Percentiles rank a stretch among this genome's conserved stretches.
Conservation (phyloP, 2,113 vertebrate species). For the Hydrochoerus hydrochaeris region DNA sequence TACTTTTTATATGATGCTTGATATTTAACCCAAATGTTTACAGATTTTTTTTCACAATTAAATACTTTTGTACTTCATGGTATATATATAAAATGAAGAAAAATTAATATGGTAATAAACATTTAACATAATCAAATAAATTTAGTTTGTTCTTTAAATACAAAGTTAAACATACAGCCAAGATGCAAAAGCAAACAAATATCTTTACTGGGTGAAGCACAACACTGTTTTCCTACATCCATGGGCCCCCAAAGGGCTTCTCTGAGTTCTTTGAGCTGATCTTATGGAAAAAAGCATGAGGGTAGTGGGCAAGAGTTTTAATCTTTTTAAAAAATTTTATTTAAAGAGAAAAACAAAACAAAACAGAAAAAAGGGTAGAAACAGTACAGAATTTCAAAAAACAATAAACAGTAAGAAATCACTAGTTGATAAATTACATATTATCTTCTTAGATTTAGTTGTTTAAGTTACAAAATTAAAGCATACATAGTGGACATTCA, state of each 20-base stretch:
- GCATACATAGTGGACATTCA: too few species aligned
- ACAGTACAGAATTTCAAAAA: too few species aligned
- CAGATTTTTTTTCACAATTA: neutral
- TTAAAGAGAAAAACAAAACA: too few species aligned
- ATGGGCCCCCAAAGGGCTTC: neutral
- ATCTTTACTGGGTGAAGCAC: neutral
- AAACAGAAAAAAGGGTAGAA: too few species aligned
- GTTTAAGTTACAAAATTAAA: too few species aligned
- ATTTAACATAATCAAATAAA: neutral
- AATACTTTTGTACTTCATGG: neutral
- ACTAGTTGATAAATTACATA: too few species aligned
- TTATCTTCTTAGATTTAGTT: too few species aligned
- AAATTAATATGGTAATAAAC: neutral
- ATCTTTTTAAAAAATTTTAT: too few species aligned
- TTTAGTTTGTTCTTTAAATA: neutral
- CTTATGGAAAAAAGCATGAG: neutral
- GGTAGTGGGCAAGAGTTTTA: neutral
- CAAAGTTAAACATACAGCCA: neutral
- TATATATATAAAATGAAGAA: neutral
- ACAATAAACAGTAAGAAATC: too few species aligned
- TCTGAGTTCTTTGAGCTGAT: neutral
- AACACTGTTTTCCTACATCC: neutral
- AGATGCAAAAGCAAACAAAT: neutral
- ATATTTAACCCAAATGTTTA: neutral
- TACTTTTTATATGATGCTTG: neutral